Conservation (phyloP, 2,113 vertebrate genomes). For the Mixornis gularis region DNA sequence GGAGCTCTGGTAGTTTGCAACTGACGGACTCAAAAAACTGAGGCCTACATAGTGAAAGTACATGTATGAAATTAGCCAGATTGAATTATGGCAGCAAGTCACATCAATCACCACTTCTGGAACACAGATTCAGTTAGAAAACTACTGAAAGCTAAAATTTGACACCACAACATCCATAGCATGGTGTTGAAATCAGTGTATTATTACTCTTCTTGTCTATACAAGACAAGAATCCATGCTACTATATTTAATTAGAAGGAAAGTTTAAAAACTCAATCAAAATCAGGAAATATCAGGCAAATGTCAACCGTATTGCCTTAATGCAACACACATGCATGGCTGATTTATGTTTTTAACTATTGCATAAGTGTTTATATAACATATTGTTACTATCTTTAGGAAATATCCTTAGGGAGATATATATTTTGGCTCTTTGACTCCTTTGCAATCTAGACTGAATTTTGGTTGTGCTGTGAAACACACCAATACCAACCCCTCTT, state of each 20-base stretch:
- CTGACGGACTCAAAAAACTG: background rate
- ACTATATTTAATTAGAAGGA: constrained; percentile 1
- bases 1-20: background rate
- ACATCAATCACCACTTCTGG: background rate
- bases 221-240: background rate
- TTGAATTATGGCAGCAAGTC: background rate
- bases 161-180: background rate
- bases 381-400: background rate
- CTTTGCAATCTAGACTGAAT: background rate
- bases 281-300: constrained; percentile 9
- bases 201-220: background rate
- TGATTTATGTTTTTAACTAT: background rate
- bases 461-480: background rate
- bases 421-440: background rate
- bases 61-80: background rate
- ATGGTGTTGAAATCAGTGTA: background rate
- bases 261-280: background rate
- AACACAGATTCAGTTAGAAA: background rate
- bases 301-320: background rate
- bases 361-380: background rate
- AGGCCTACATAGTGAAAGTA: background rate
- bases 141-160: background rate
- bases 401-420: background rate
- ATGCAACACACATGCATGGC: background rate
- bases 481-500: background rate